Conservation (phyloP, 2,888 invertebrate genomes). For the Fissipunctia ypsillon region DNA sequence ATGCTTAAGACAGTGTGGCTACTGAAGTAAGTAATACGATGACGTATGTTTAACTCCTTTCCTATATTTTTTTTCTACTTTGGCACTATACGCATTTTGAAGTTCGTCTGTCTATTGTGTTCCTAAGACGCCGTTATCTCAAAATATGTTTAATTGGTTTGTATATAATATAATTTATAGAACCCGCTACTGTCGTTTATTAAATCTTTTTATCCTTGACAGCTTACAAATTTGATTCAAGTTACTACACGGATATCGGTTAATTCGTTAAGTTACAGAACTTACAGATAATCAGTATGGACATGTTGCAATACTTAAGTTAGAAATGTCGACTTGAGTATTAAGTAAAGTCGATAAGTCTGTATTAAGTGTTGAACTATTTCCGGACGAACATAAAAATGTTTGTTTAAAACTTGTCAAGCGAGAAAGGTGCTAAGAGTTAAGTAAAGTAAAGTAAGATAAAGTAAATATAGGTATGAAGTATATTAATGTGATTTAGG, state of each 20-base stretch:
- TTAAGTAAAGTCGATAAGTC: constrained; percentile 55
- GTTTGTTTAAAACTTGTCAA: constrained; percentile 47
- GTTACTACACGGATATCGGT: constrained; percentile 30
- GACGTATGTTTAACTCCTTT: not conserved
- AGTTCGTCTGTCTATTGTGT: not conserved
- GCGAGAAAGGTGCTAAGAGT: constrained; percentile 47
- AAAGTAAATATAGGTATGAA: constrained; percentile 13
- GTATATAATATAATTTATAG: not conserved
- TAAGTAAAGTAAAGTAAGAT: constrained; percentile 22
- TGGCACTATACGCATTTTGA: not conserved
- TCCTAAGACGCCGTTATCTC: not conserved
- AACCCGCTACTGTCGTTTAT: not conserved
- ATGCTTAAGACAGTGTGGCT: no score
- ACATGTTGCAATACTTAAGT: constrained; percentile 39
- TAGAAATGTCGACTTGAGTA: constrained; percentile 42
- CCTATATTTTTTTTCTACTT: no score
- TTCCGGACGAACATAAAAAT: constrained; percentile 36
- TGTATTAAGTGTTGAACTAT: constrained; percentile 40
- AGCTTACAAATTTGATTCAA: constrained; percentile 21
- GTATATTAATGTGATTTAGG: not conserved
- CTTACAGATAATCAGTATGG: constrained; percentile 25
- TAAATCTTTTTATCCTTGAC: constrained; percentile 17
- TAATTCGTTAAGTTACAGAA: constrained; percentile 28
- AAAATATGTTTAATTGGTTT: not conserved
- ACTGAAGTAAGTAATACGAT: not conserved